A percentile compares a stretch with the other conserved stretches of the same genome.
phyloP scores from a whole-genome alignment of 2,888 invertebrate species.

The Drosophila vallismaia region DNA sequence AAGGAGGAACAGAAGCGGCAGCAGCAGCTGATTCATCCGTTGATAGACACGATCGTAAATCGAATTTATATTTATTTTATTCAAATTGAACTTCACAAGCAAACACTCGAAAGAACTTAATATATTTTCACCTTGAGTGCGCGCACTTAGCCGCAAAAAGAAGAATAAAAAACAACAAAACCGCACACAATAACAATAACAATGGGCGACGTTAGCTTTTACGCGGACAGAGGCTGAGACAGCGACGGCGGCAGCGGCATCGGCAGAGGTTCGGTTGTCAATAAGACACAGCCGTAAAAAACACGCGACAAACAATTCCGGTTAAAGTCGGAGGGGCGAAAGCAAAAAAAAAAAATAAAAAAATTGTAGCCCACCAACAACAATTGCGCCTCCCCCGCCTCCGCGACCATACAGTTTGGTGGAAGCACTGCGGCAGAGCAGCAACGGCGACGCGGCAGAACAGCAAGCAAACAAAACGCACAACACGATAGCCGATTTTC shows the following conservation, averaged over 20 bases:
- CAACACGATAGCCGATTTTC: conserved; percentile 55
- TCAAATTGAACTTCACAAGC: conserved; percentile 57
- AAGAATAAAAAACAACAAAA: conserved; percentile 32
- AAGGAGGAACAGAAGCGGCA: neutral
- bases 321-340: conserved; percentile 41
- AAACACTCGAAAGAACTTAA: conserved; percentile 69
- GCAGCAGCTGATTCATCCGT: conserved; percentile 27
- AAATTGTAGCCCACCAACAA: conserved; percentile 26
- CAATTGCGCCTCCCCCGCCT: conserved; percentile 28
- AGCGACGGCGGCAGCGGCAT: neutral
- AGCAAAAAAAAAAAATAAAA: conserved; percentile 41
- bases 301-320: conserved; percentile 63
- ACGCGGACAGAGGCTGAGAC: neutral
- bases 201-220: conserved; percentile 41
- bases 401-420: conserved; percentile 18
- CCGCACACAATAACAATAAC: conserved; percentile 63
- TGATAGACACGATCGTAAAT: conserved; percentile 48
- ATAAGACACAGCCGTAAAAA: conserved; percentile 48
- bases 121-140: conserved; percentile 73
- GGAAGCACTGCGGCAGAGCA: conserved; percentile 22
- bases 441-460: conserved; percentile 28
- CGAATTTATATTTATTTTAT: conserved; percentile 53
- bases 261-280: conserved; percentile 45
- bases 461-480: conserved; percentile 57
- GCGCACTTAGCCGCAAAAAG: conserved; percentile 68